Conservation (phyloP, 2,797 vertebrate genomes). For the Nannoperca obscura region DNA sequence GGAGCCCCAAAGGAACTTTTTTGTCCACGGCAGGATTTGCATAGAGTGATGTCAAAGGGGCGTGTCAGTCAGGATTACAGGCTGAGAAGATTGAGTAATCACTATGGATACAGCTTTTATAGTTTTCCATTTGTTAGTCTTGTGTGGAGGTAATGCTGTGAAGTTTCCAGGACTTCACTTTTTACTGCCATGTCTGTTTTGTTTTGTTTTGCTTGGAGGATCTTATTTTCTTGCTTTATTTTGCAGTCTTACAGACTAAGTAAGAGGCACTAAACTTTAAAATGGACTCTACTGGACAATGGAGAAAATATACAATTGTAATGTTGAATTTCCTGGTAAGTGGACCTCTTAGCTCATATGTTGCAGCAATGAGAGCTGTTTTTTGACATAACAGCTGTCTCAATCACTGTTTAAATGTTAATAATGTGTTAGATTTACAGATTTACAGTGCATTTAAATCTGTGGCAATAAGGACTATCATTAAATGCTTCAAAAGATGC, state of each 20-base stretch:
- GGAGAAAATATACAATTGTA: slow-evolving; percentile 49
- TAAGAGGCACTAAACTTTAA: slow-evolving; percentile 34
- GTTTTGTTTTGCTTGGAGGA: not conserved
- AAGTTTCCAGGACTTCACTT: slow-evolving; percentile 43
- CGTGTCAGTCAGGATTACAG: slow-evolving; percentile 71
- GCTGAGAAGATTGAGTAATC: slow-evolving; percentile 57
- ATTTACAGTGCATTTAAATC: not conserved
- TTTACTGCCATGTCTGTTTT: slow-evolving; percentile 27
- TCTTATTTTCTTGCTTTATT: slow-evolving; percentile 21
- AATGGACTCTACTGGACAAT: slow-evolving; percentile 67
- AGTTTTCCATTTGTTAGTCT: slow-evolving; percentile 54
- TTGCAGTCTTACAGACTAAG: slow-evolving; percentile 16
- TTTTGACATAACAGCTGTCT: not conserved
- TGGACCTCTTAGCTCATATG: slow-evolving; percentile 25
- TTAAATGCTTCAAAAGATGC: slow-evolving; percentile 3
- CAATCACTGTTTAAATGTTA: not conserved
- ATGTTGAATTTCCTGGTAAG: slow-evolving; percentile 76
- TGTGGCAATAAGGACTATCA: not conserved
- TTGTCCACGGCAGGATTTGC: slow-evolving; percentile 47
- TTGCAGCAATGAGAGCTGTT: not conserved
- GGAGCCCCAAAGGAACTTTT: not conserved
- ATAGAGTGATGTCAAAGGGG: slow-evolving; percentile 70
- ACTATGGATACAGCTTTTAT: slow-evolving; percentile 73
- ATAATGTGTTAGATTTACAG: not conserved
- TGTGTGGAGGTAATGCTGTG: slow-evolving; percentile 35